Percentiles rank a stretch among this genome's conserved stretches.
These are phyloP conservation scores for Dermochelys coriacea DNA, from an alignment of 2,797 vertebrate species.

Conservation along the genomic window DNA sequence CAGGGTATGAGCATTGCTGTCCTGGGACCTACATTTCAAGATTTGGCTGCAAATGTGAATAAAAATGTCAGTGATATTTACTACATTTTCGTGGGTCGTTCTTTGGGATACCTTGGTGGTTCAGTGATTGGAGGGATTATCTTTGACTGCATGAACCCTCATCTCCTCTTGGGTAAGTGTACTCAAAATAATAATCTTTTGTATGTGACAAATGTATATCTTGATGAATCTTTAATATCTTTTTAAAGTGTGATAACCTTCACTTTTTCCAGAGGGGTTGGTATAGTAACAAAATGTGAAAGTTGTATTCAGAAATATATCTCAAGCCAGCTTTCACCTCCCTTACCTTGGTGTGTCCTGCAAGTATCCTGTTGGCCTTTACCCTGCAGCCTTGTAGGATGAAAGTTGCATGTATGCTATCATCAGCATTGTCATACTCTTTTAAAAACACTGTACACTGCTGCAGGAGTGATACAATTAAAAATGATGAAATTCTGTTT, in stretches of 20 bases:
- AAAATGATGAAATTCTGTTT: not conserved
- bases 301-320: not conserved
- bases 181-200: not conserved
- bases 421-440: not conserved
- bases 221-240: not conserved
- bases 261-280: not conserved
- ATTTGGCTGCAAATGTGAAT: constrained; percentile 91
- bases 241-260: not conserved
- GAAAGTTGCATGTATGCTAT: not conserved
- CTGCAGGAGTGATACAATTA: not conserved
- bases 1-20: constrained; percentile 93
- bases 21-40: constrained; percentile 92
- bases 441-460: not conserved
- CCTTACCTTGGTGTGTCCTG: not conserved
- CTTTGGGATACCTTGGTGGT: constrained; percentile 89
- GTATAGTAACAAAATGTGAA: not conserved
- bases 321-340: not conserved
- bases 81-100: constrained; percentile 91
- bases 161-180: constrained; percentile 89
- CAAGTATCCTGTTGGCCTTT: not conserved
- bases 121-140: constrained; percentile 90
- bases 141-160: constrained; percentile 87
- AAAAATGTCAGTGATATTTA: constrained; percentile 92
- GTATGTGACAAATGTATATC: not conserved
- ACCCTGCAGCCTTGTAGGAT: not conserved